Conservation (phyloP, 2,888 invertebrate species). For the Nomada fucata region DNA sequence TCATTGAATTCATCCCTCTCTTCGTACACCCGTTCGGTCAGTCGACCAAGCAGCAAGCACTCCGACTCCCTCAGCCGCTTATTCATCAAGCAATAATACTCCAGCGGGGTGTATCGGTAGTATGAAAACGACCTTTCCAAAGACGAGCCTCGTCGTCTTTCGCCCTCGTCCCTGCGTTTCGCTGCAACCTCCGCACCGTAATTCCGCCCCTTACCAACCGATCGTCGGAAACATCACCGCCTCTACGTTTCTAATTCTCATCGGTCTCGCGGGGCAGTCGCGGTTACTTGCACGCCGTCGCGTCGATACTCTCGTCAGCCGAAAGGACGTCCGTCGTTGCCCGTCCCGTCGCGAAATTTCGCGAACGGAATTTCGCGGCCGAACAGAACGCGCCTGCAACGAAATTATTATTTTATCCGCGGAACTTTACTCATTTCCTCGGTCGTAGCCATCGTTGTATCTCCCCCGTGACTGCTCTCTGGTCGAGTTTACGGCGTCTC, state of each 20-base stretch:
- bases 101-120: too few species aligned
- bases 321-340: neutral
- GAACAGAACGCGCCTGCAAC: conserved; percentile 42
- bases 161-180: too few species aligned
- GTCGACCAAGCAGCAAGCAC: neutral
- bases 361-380: conserved; percentile 20
- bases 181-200: too few species aligned
- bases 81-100: too few species aligned
- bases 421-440: conserved; percentile 57
- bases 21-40: neutral
- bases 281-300: conserved; percentile 25
- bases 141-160: too few species aligned
- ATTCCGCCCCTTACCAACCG: too few species aligned
- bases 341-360: conserved; percentile 20
- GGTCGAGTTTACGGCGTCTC: conserved; percentile 65
- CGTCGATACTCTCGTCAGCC: neutral
- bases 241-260: neutral
- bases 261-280: neutral
- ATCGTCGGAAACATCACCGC: too few species aligned
- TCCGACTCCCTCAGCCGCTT: too few species aligned
- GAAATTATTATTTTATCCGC: conserved; percentile 63
- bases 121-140: too few species aligned
- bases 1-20: too few species aligned
- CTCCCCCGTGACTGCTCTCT: conserved; percentile 63
- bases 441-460: conserved; percentile 64